Base-by-base conservation (phyloP, 2,888 invertebrate species). In the Troides oblongomaculatus region DNA sequence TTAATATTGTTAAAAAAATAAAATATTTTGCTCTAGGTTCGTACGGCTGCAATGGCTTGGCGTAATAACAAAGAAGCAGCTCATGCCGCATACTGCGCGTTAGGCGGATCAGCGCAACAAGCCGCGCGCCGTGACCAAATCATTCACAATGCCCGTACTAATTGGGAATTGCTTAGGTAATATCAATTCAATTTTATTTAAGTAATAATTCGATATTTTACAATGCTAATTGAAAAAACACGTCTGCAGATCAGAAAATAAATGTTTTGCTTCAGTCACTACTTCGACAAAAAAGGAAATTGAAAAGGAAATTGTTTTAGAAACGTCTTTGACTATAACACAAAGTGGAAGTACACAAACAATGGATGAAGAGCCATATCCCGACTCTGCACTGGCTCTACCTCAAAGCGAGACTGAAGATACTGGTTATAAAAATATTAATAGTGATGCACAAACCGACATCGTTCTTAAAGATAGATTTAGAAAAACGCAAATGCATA, bases 101-200 rank as follows among this genome's bases (percentile, higher is more conserved):
- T 95, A 36, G 93, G 92, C 5, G 93, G 92, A 21, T 81, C 88
- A 1, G 93, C 94, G 0, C 93, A 93, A 71, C 92, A 93, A 68
- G 94, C 93, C 73, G 95, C 95, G 56, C 93, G 95, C 0, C 92
- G 97, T n/a, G 97, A 97, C 83, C 96, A 97, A 84, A 95, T 97
- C 4, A 97, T 97, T 73, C 95, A 96, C 58, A 97, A 97, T 81
- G 97, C 97, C 2, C 94, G 96, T 74, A 96, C 96, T n/a, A 97
- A 97, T 81, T 97, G 97, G 97, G 97, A 97, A 83, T 86, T 97
- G 64, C 86, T 97, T 18, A 93, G 92, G 92, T 91, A 62, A 62
- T 1, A 2, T 46, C 14, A 50, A 61, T 3, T 53, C 4, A 53
- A 53, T 53, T 53, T 53, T 4, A 18, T 53, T 53, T 7, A 6